phyloP scores from a whole-genome alignment of 64 coral and sea anemone species.

The Porites lutea region DNA sequence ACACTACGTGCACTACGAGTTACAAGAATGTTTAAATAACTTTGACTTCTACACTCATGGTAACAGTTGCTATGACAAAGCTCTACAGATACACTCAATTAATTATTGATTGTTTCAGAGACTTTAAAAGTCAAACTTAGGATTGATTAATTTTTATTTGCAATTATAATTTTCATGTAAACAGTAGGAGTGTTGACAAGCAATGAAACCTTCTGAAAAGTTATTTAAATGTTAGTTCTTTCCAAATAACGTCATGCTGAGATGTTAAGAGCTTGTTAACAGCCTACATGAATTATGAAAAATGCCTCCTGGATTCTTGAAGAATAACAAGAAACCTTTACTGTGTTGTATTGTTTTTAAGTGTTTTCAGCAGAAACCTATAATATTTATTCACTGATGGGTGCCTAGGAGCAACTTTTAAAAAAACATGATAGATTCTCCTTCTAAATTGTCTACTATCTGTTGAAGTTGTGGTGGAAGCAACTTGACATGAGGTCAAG shows the following conservation, averaged over 20 bases:
- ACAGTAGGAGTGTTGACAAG: neutral
- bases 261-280: neutral
- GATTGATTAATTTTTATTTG: neutral
- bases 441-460: no score
- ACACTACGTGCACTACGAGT: neutral
- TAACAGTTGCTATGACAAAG: neutral
- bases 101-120: slow-evolving; percentile 33
- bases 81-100: neutral
- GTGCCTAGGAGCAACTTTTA: no score
- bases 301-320: neutral
- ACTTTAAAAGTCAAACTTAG: neutral
- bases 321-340: neutral
- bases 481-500: no score
- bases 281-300: neutral
- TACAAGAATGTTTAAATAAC: neutral
- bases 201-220: neutral
- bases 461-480: no score
- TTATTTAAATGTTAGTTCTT: neutral
- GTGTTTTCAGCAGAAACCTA: no score
- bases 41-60: neutral
- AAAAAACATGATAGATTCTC: no score
- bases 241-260: neutral
- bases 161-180: neutral
- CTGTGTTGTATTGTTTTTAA: no score
- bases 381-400: no score